Evolutionary conservation across 1,140 invertebrate species (phyloP).

Genomic region (Pseudachorutes palmiensis): DNA sequence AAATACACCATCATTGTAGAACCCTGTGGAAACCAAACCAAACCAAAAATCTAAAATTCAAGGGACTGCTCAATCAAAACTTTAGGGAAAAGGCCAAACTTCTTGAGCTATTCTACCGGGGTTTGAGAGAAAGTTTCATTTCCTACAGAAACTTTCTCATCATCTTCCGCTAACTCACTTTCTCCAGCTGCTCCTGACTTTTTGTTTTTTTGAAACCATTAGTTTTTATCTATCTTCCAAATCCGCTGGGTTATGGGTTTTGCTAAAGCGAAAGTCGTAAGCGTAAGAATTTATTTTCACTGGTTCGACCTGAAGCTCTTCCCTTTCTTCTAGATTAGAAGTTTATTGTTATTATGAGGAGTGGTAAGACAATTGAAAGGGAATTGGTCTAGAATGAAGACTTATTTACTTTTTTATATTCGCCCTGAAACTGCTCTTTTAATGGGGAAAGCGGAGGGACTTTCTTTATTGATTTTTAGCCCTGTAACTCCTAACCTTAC

Average conservation of each 20-base stretch:
- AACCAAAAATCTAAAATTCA: background rate
- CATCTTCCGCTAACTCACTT: background rate
- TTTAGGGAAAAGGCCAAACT: background rate
- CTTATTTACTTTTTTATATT: background rate
- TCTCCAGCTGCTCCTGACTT: background rate
- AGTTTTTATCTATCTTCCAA: background rate
- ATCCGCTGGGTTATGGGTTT: too few species aligned
- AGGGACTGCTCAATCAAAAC: background rate
- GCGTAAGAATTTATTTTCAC: background rate
- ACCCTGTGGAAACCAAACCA: background rate
- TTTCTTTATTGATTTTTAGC: conserved; percentile 2
- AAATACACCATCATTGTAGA: background rate
- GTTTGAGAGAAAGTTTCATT: background rate
- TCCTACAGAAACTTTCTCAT: background rate
- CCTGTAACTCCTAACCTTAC: background rate
- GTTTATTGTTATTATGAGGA: background rate
- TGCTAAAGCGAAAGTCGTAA: background rate
- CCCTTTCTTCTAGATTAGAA: background rate
- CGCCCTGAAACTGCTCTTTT: background rate
- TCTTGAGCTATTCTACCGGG: background rate
- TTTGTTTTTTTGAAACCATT: background rate
- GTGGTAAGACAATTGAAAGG: background rate
- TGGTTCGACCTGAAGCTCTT: background rate
- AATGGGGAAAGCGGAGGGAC: background rate
- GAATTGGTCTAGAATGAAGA: background rate